Base-by-base conservation (phyloP, 2,113 vertebrate species). In the Silurus meridionalis region DNA sequence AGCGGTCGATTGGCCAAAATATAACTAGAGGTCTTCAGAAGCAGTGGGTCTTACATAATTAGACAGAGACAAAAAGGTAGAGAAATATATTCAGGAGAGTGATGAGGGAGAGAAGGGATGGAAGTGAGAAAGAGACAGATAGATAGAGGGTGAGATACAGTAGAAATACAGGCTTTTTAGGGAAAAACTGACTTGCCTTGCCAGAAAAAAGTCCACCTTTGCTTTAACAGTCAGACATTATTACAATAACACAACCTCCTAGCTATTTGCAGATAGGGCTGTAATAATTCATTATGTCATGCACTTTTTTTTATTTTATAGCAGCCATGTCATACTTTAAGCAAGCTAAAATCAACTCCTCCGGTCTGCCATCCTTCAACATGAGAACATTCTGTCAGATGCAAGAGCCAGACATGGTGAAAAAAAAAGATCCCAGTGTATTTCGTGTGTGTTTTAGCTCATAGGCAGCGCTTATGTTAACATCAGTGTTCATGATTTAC, bases 221-320 rank as follows among this genome's bases (percentile, higher is more conserved):
- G 83, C 89, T 84, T 79, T 67, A 89, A 92, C 91, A 90, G 86
- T 90, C 91, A 92, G 89, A 89, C 90, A 91, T 90, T 79, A 71
- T 89, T 83, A 89, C 83, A 71, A 89, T 89, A 93, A 52, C 92
- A 91, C 93, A 94, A 92, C 91, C 92, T 92, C 91, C 89, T 88
- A 89, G 89, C 89, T 91, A 88, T 86, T 61, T 80, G 67, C 91
- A 93, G 92, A 94, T 92, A 89, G 91, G 91, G 92, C 88, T 93
- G 92, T 90, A 90, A 93, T 93, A 93, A 94, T 94, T 94, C 91
- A 95, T 93, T 88, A 89, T 93, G 93, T 94, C 93, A 92, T 90
- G 90, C 92, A 91, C 90, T 92, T 9, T 72, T 48, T 17, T 75
- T 75, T 75, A 75, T 37, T 37, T 37, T 37, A 55, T 28, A 57